Evolutionary conservation across 2,888 invertebrate species (phyloP), one percentile per base, ranked within the genome.

Genomic region (Prosopocoilus inquinatus): DNA sequence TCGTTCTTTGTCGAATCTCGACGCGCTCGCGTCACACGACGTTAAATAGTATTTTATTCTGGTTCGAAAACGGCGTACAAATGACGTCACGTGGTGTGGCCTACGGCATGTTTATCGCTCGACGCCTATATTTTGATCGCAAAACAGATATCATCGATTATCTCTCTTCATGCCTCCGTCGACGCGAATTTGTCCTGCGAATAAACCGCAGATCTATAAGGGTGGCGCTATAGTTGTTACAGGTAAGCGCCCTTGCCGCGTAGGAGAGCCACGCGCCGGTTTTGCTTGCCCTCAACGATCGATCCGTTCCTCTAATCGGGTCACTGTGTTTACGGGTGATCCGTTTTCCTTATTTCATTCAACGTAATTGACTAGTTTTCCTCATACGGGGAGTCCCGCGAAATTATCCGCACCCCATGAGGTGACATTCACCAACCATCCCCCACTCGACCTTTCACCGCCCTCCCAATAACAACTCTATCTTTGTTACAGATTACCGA

Each of bases 271-370:
- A 76, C 75, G 75, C 75, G 73, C 70, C 73, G 75, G 73, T 76
- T 76, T 77, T 77, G 76, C 72, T 74, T 70, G 70, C 74, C 73
- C 72, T 73, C 70, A 55, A 63, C 69, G 66, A 75, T 75, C 76
- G 75, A 76, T 76, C 73, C 70, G 64, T 68, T 69, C 43, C 56
- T 67, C 67, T 70, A 77, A 76, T 74, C 75, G 75, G 77, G 77
- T 77, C 76, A 77, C 75, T 77, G 73, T 76, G 76, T 76, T 76
- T 76, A 73, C 75, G 71, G 77, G 75, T 76, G 74, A 71, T 74
- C 75, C 67, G 64, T 70, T 28, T 28, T 28, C 20, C 20, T 28
- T 28, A 28, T 28, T 28, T 28, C 20, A 28, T 28, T 28, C 20
- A 28, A 28, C 20, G 20, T 28, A 28, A 28, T 28, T 28, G 20